phyloP scores from a whole-genome alignment of 2,888 invertebrate species.

The Cosmopolites sordidus region DNA sequence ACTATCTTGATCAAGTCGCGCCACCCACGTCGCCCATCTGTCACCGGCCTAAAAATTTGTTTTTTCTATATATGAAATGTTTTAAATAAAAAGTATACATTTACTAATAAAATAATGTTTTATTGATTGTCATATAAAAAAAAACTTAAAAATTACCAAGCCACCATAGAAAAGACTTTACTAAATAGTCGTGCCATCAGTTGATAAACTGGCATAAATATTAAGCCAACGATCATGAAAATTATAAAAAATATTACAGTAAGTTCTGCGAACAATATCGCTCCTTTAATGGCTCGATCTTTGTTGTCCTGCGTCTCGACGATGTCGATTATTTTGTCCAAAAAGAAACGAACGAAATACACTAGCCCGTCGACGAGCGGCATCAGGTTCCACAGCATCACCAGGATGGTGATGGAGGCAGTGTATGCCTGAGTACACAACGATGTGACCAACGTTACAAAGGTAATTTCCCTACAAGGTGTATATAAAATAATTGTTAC shows the following conservation, averaged over 20 bases:
- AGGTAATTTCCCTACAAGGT: conserved; percentile 40
- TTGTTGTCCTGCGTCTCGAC: conserved; percentile 35
- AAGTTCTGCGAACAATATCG: conserved; percentile 40
- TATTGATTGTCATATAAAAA: no score
- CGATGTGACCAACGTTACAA: conserved; percentile 39
- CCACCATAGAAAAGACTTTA: conserved; percentile 35
- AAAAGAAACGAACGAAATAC: conserved; percentile 39
- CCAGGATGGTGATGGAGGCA: conserved; percentile 40
- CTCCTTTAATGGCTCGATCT: conserved; percentile 38
- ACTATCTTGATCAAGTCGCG: no score
- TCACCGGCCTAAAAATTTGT: no score
- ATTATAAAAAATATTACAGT: conserved; percentile 39
- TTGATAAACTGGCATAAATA: conserved; percentile 41
- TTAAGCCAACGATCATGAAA: conserved; percentile 41
- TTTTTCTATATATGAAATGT: no score
- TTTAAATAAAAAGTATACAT: no score
- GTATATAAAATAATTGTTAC: conserved; percentile 2
- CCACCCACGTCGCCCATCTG: no score
- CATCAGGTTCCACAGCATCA: conserved; percentile 39
- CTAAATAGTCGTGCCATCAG: conserved; percentile 32
- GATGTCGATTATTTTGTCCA: conserved; percentile 45
- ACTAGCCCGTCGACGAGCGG: conserved; percentile 40
- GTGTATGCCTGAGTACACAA: conserved; percentile 41
- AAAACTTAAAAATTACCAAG: conserved; percentile 26
- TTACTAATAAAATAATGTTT: no score